A percentile compares a stretch with the other conserved stretches of the same genome.
Conservation (phyloP, 2,888 invertebrate species). For the Drosophila kanekoi region DNA sequence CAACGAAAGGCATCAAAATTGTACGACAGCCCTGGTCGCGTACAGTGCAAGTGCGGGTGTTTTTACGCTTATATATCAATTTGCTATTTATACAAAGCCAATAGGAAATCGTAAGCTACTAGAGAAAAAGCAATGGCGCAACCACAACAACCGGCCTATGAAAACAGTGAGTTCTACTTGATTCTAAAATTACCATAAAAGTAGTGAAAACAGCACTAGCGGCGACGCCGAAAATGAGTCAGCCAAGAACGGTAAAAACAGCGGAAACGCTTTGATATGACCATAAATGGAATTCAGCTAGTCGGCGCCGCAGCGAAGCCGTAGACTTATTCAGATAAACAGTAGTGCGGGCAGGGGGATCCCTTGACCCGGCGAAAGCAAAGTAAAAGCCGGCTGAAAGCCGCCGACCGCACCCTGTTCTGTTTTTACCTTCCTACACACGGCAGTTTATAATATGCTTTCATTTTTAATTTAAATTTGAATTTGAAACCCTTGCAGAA, state of each 20-base stretch:
- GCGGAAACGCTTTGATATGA: slow-evolving; percentile 69
- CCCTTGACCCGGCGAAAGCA: slow-evolving; percentile 40
- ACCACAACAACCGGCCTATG: slow-evolving; percentile 82
- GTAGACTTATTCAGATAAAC: slow-evolving; percentile 41
- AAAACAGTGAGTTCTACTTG: slow-evolving; percentile 79
- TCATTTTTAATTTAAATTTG: slow-evolving; percentile 9
- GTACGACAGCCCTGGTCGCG: slow-evolving; percentile 28
- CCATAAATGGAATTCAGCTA: slow-evolving; percentile 71
- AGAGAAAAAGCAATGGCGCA: slow-evolving; percentile 74
- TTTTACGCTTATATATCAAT: slow-evolving; percentile 39
- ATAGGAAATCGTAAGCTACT: slow-evolving; percentile 24
- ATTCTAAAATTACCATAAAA: slow-evolving; percentile 21
- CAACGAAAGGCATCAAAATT: slow-evolving; percentile 10
- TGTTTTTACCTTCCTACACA: slow-evolving; percentile 1
- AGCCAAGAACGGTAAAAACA: slow-evolving; percentile 73
- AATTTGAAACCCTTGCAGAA: slow-evolving; percentile 86
- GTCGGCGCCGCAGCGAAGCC: slow-evolving; percentile 16
- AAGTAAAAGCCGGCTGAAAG: slow-evolving; percentile 37
- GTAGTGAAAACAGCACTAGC: slow-evolving; percentile 11
- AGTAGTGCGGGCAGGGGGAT: slow-evolving; percentile 17
- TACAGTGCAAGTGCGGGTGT: slow-evolving; percentile 58
- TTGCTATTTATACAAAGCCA: slow-evolving; percentile 46
- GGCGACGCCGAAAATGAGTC: slow-evolving; percentile 58
- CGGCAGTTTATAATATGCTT: slow-evolving; percentile 25
- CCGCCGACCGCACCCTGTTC: slow-evolving; percentile 65